phyloP scores from a whole-genome alignment of 2,113 vertebrate genomes.

The Osmerus eperlanus region DNA sequence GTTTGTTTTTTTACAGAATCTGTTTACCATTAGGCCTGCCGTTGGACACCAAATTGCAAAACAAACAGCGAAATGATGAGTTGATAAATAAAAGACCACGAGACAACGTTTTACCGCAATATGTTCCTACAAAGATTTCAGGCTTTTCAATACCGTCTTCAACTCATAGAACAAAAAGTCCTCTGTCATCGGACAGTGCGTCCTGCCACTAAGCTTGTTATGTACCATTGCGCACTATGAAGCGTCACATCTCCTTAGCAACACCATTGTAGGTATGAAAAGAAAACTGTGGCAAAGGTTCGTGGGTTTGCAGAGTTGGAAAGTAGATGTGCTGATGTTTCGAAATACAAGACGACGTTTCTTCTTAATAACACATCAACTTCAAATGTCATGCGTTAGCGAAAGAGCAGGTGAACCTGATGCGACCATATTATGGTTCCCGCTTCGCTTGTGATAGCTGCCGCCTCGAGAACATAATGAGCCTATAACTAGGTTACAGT shows the following conservation, averaged over 20 bases:
- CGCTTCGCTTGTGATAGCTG: conserved; percentile 50
- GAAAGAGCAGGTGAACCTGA: not conserved
- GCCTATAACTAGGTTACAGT: not conserved
- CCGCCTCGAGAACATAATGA: conserved; percentile 52
- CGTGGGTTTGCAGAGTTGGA: conserved; percentile 10
- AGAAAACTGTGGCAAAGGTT: conserved; percentile 63
- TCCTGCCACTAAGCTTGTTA: conserved; percentile 52
- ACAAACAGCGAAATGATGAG: too few species aligned
- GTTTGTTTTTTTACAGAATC: too few species aligned
- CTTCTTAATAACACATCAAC: not conserved
- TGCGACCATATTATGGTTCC: conserved; percentile 17
- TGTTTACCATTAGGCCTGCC: too few species aligned
- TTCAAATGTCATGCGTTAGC: not conserved
- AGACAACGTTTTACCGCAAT: conserved; percentile 8
- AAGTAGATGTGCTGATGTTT: not conserved
- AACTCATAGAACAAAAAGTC: conserved; percentile 6
- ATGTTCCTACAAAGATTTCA: not conserved
- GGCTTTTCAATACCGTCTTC: not conserved
- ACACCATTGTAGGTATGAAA: conserved; percentile 71
- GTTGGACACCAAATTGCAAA: too few species aligned
- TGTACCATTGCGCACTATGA: conserved; percentile 51
- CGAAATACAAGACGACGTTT: too few species aligned
- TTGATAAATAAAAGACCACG: too few species aligned
- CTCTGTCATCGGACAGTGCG: conserved; percentile 24
- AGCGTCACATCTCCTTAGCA: conserved; percentile 81